These are phyloP conservation scores for Albula goreensis DNA, from an alignment of 2,113 vertebrate species.

Conservation along the genomic window DNA sequence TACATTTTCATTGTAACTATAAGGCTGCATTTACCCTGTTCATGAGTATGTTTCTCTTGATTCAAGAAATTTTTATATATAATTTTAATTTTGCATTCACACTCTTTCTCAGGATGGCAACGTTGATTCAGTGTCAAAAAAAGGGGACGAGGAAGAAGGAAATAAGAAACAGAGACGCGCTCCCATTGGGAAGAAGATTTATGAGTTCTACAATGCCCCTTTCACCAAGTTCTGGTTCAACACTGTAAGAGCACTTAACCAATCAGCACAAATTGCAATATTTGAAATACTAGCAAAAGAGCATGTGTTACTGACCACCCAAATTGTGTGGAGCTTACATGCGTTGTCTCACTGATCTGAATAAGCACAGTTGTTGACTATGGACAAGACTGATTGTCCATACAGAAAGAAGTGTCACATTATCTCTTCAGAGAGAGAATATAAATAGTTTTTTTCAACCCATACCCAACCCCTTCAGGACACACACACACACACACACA, in stretches of 20 bases:
- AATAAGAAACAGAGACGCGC: slow-evolving; percentile 79
- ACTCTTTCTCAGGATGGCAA: slow-evolving; percentile 77
- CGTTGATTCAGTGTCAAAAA: slow-evolving; percentile 78
- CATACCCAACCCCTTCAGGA: too few relatives aligned
- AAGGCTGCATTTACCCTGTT: too few relatives aligned
- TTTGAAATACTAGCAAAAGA: neutral
- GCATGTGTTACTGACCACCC: neutral
- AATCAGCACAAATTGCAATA: neutral
- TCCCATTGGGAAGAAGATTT: slow-evolving; percentile 88
- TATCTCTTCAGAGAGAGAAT: too few relatives aligned
- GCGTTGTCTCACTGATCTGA: too few relatives aligned
- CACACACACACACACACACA: too few relatives aligned
- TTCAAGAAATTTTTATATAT: neutral
- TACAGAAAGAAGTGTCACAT: too few relatives aligned
- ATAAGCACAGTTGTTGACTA: too few relatives aligned
- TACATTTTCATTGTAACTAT: too few relatives aligned
- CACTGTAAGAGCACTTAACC: slow-evolving; percentile 76
- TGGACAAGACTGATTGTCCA: too few relatives aligned
- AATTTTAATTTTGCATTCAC: neutral
- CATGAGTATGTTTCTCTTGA: too few relatives aligned
- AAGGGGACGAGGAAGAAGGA: slow-evolving; percentile 93
- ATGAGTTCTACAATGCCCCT: slow-evolving; percentile 95
- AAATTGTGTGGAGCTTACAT: too few relatives aligned
- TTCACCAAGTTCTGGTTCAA: slow-evolving; percentile 99
- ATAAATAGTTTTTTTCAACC: too few relatives aligned